Percentiles rank a stretch among this genome's conserved stretches.
These are phyloP conservation scores for Menidia beryllina DNA, from an alignment of 2,113 vertebrate species.

Conservation along the genomic window DNA sequence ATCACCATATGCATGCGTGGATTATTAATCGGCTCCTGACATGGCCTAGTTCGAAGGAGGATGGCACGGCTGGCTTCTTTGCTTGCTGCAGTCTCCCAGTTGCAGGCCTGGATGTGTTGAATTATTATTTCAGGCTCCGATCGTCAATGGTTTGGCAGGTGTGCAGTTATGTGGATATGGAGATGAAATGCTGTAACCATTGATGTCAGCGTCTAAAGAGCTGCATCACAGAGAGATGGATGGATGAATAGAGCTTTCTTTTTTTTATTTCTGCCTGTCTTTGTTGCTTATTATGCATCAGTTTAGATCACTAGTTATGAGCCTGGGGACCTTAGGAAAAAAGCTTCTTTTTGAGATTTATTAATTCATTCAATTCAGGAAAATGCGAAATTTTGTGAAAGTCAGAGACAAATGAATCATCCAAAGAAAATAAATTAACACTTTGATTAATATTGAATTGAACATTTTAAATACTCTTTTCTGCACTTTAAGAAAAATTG, in stretches of 20 bases:
- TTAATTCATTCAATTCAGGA: too few relatives aligned
- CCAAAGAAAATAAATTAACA: not conserved
- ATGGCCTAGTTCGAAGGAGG: conserved; percentile 69
- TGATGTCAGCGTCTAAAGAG: conserved; percentile 13
- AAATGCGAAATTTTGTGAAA: too few relatives aligned
- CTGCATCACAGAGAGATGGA: not conserved
- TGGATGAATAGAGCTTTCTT: conserved; percentile 1
- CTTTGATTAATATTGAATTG: too few relatives aligned
- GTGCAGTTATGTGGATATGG: conserved; percentile 23
- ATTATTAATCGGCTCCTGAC: conserved; percentile 77
- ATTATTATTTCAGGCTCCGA: conserved; percentile 43
- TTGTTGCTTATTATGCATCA: too few relatives aligned
- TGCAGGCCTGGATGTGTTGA: conserved; percentile 24
- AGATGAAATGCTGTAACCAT: conserved; percentile 5
- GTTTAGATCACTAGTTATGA: not conserved
- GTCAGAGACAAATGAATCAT: too few relatives aligned
- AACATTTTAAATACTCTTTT: not conserved
- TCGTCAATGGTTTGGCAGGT: conserved; percentile 43
- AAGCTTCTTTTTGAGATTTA: not conserved
- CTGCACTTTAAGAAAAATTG: not conserved
- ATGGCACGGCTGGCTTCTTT: conserved; percentile 49
- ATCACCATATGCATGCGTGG: conserved; percentile 74
- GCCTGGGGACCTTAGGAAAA: not conserved
- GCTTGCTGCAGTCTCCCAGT: conserved; percentile 29
- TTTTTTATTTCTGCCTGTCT: conserved; percentile 1